phyloP scores from a whole-genome alignment of 2,113 vertebrate species.

The Syrmaticus mikado region DNA sequence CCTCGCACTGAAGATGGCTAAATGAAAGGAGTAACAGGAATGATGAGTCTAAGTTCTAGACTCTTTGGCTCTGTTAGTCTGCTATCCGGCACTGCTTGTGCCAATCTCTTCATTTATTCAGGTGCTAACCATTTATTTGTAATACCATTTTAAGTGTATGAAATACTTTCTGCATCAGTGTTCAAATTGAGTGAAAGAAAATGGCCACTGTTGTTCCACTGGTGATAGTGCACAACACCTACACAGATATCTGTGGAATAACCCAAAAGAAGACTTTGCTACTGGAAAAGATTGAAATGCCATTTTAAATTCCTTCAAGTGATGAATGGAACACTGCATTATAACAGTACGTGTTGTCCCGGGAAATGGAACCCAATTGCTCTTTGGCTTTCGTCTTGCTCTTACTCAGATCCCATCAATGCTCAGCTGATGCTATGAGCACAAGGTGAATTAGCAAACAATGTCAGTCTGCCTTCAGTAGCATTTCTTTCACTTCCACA shows the following conservation, averaged over 20 bases:
- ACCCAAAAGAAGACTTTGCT: background rate
- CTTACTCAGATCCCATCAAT: background rate
- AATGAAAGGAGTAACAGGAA: background rate
- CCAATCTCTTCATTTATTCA: background rate
- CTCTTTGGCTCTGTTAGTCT: background rate
- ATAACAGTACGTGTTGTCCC: background rate
- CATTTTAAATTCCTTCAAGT: background rate
- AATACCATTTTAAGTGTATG: background rate
- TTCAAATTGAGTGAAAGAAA: background rate
- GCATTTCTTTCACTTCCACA: slow-evolving; percentile 4
- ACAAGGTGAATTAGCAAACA: background rate
- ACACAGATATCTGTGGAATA: background rate
- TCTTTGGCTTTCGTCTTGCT: slow-evolving; percentile 9
- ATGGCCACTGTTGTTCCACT: background rate
- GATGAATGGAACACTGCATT: background rate
- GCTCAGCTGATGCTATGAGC: background rate
- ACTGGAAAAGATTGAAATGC: background rate
- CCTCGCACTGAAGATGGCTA: background rate
- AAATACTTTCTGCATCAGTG: background rate
- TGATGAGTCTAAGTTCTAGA: background rate
- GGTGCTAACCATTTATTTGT: background rate
- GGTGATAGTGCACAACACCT: background rate
- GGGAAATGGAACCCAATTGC: background rate
- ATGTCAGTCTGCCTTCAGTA: background rate
- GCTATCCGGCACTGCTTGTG: background rate